Evolutionary conservation across 2,888 invertebrate species (phyloP).

Genomic region (Tetragonula carbonaria): DNA sequence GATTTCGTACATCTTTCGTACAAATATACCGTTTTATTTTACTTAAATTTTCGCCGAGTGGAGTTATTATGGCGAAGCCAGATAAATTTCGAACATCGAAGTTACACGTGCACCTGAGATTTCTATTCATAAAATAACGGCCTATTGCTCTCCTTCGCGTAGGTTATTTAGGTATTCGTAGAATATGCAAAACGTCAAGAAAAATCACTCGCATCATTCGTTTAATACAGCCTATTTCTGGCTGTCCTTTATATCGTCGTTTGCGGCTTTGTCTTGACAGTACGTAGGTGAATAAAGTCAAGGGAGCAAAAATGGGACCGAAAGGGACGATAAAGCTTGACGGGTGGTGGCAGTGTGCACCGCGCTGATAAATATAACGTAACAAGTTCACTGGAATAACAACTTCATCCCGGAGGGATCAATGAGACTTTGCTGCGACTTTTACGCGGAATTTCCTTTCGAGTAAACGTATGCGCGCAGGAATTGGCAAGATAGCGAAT

Average conservation of each 20-base stretch:
- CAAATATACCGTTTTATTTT: too few relatives aligned
- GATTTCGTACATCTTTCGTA: too few relatives aligned
- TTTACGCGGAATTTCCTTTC: conserved; percentile 67
- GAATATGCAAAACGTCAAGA: conserved; percentile 41
- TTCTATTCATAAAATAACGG: not conserved
- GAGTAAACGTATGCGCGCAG: conserved; percentile 60
- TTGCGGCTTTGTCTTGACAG: conserved; percentile 67
- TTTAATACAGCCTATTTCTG: conserved; percentile 59
- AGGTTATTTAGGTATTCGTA: conserved; percentile 10
- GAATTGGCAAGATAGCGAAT: conserved; percentile 61
- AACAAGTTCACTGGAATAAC: conserved; percentile 84
- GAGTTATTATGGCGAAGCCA: too few relatives aligned
- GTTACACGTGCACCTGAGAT: not conserved
- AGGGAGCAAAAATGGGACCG: conserved; percentile 61
- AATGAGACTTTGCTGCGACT: conserved; percentile 79
- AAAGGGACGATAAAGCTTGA: conserved; percentile 72
- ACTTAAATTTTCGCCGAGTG: too few relatives aligned
- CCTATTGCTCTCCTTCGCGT: not conserved
- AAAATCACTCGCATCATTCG: conserved; percentile 52
- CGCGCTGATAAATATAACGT: conserved; percentile 84
- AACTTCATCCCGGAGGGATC: conserved; percentile 83
- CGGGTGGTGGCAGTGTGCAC: conserved; percentile 73
- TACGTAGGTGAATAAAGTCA: conserved; percentile 66
- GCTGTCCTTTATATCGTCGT: conserved; percentile 66
- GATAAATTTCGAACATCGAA: not conserved